phyloP scores from a whole-genome alignment of 2,113 vertebrate species.

The Amphilophus citrinellus region DNA sequence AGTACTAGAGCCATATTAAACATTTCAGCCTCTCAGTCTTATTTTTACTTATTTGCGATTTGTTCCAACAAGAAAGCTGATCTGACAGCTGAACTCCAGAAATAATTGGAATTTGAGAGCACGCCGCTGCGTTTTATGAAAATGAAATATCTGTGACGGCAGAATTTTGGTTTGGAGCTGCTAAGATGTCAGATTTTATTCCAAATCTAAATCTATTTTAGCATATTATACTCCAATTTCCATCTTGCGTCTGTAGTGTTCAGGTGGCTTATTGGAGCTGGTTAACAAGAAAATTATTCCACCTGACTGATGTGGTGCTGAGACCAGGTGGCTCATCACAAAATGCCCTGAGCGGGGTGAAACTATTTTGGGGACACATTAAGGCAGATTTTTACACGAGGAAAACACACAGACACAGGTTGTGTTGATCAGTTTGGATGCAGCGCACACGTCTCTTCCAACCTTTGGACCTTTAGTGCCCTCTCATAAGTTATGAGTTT shows the following conservation, averaged over 20 bases:
- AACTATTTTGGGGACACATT: conserved; percentile 38
- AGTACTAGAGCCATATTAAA: not conserved
- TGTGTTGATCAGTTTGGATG: conserved; percentile 14
- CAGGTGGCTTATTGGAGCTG: conserved; percentile 70
- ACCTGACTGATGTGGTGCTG: conserved; percentile 54
- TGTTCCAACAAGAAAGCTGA: conserved; percentile 28
- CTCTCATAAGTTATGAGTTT: conserved; percentile 1
- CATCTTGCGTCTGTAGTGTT: conserved; percentile 54
- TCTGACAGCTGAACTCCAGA: conserved; percentile 39
- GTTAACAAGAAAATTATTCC: conserved; percentile 72
- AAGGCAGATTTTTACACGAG: conserved; percentile 30
- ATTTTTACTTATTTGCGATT: conserved; percentile 21
- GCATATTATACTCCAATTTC: conserved; percentile 26
- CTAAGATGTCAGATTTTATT: conserved; percentile 28
- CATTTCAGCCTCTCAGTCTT: not conserved
- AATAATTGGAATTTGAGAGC: conserved; percentile 54
- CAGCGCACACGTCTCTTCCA: not conserved
- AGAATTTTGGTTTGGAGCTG: conserved; percentile 17
- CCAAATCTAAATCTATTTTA: conserved; percentile 51
- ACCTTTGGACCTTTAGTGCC: not conserved
- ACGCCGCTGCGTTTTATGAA: conserved; percentile 5
- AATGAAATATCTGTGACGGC: conserved; percentile 44
- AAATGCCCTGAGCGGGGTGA: conserved; percentile 44
- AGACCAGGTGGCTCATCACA: conserved; percentile 76
- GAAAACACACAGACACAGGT: conserved; percentile 19